Base-by-base conservation (phyloP, 1,140 invertebrate species). In the Bradysia coprophila region DNA sequence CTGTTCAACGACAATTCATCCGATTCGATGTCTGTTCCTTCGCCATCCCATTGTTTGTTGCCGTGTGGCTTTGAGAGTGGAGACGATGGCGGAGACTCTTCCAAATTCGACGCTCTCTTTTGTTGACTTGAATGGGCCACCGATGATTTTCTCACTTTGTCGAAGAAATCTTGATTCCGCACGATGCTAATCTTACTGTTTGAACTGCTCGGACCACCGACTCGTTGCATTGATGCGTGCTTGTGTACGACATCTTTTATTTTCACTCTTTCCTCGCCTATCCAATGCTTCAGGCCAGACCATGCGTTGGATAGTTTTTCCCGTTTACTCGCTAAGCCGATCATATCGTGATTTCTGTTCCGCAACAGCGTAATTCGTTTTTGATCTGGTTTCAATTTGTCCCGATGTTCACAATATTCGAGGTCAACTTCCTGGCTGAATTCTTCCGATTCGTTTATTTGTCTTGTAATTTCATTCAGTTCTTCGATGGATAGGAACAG, bases 211-310 rank as follows among this genome's bases (percentile, higher is more conserved):
- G n/a, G n/a, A n/a, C n/a, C 57, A 2, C 64, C 60, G 2, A 66
- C 57, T 2, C 60, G 57, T 34, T 67, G 67, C 15, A 68, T 47
- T 3, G 54, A 58, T 3, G 67, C 65, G 46, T 69, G 66, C 18
- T 59, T 61, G 3, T 60, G 55, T 9, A 69, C 60, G 1, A 64
- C 64, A 36, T 69, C 66, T 47, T 62, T 63, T 18, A 71, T 43
- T 28, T 52, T 63, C 1, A 49, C 51, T 13, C 56, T 56, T 46
- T 70, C 68, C 37, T 69, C 68, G 21, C 62, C 60, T 41, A 69
- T 40, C 68, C 68, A 70, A 41, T 55, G 57, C 38, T 67, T 64
- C 55, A 70, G 63, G 38, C 57, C 63, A 9, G 57, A 55, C 66
- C 66, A 69, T 16, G 67, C 67, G 21, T 65, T 65, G 6, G 62